phyloP scores from a whole-genome alignment of 2,113 vertebrate genomes.

The Prunella fulvescens region DNA sequence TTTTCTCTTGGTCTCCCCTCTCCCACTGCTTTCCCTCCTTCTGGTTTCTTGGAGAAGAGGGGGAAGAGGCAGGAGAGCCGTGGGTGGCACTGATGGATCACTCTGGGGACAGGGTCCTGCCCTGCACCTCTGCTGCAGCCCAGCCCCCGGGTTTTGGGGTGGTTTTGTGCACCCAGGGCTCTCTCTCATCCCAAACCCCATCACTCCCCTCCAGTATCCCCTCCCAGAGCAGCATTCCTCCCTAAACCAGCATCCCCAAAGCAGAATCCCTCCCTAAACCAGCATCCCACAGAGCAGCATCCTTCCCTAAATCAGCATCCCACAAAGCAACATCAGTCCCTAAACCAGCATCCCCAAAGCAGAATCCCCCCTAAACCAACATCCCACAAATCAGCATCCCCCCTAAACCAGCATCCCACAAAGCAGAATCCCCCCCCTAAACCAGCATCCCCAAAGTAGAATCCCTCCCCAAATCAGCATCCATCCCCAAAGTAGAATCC shows the following conservation, averaged over 20 bases:
- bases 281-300: neutral
- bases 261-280: neutral
- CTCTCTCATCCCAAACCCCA: neutral
- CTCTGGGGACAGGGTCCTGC: neutral
- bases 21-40: fast-evolving
- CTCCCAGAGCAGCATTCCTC: neutral
- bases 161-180: fast-evolving
- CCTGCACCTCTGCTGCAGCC: neutral
- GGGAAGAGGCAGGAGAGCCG: fast-evolving
- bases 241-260: neutral
- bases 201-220: neutral
- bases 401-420: neutral
- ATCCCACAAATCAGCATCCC: too few species aligned
- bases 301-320: neutral
- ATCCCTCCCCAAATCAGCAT: neutral
- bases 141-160: neutral
- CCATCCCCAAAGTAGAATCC: neutral
- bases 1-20: neutral
- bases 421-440: neutral
- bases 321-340: too few species aligned
- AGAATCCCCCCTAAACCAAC: neutral
- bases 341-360: neutral
- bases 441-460: neutral
- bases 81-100: fast-evolving
- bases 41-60: neutral